Evolutionary conservation across 2,797 vertebrate species (phyloP).

Genomic region (Acanthurus leucopareius): DNA sequence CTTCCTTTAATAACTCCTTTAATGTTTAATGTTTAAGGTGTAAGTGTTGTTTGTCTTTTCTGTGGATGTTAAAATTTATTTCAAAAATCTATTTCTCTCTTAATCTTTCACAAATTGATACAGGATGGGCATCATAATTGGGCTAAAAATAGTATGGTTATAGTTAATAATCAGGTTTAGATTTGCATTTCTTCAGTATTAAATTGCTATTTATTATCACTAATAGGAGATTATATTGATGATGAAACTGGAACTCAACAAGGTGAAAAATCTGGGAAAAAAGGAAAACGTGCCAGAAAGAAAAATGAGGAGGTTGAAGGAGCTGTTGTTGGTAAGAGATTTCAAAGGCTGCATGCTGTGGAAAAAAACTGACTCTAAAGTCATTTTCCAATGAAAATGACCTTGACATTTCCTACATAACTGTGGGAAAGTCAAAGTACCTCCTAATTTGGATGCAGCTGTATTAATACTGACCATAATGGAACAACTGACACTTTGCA

Average conservation of each 20-base stretch:
- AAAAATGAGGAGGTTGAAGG: slow-evolving; percentile 65
- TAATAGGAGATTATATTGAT: slow-evolving; percentile 68
- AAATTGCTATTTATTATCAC: slow-evolving; percentile 59
- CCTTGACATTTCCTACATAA: slow-evolving; percentile 28
- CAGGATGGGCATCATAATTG: too few species aligned
- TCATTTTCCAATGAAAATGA: slow-evolving; percentile 58
- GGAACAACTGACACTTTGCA: not conserved
- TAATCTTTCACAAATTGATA: not conserved
- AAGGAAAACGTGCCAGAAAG: slow-evolving; percentile 63
- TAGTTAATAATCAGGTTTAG: not conserved
- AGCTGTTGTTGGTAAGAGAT: slow-evolving; percentile 77
- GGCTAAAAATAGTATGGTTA: too few species aligned
- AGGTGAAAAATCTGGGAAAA: slow-evolving; percentile 60
- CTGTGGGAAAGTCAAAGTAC: not conserved
- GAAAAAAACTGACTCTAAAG: slow-evolving; percentile 17
- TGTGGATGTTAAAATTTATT: not conserved
- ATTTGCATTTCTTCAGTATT: slow-evolving; percentile 22
- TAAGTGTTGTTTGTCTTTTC: slow-evolving; percentile 22
- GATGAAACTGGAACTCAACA: slow-evolving; percentile 59
- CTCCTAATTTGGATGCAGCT: slow-evolving; percentile 33
- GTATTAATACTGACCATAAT: slow-evolving; percentile 27
- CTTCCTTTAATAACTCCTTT: not conserved
- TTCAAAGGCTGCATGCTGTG: slow-evolving; percentile 57
- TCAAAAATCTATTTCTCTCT: not conserved
- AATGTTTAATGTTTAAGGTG: slow-evolving; percentile 1